A percentile compares a stretch with the other conserved stretches of the same genome.
Evolutionary conservation across 1,140 invertebrate species (phyloP).

Genomic region (Ridgeia piscesae): DNA sequence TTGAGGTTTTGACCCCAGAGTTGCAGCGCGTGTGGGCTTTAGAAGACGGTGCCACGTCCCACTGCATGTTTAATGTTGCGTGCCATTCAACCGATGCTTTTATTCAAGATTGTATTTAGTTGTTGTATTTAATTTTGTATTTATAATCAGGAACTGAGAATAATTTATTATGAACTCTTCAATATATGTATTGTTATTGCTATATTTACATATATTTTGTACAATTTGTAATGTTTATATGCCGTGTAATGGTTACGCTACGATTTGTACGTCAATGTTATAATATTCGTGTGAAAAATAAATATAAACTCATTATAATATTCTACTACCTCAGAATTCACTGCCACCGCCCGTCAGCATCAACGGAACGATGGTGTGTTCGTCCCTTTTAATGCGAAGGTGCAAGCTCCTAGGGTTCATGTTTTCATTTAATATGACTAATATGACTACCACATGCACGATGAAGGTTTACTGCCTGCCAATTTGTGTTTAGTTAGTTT

Average conservation of each 20-base stretch:
- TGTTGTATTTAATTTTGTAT: background rate
- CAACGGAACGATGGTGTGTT: too few species aligned
- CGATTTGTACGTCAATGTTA: background rate
- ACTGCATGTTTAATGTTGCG: background rate
- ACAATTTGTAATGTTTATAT: background rate
- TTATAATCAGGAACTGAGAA: background rate
- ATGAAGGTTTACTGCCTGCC: too few species aligned
- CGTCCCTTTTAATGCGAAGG: too few species aligned
- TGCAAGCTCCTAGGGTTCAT: too few species aligned
- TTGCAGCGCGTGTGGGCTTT: background rate
- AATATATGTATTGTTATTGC: background rate
- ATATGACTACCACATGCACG: too few species aligned
- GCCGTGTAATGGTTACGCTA: background rate
- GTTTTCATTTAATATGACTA: too few species aligned
- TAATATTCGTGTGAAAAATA: background rate
- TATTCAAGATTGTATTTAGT: background rate
- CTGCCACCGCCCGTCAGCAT: too few species aligned
- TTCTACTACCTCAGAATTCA: background rate
- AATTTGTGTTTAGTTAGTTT: too few species aligned
- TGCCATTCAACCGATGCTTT: background rate
- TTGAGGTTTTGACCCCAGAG: too few species aligned
- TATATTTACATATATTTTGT: constrained; percentile 2
- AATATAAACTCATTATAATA: background rate
- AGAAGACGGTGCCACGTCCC: background rate
- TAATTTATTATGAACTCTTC: background rate